Evolutionary conservation across 2,113 vertebrate genomes (phyloP).

Genomic region (Nothoprocta pentlandii): DNA sequence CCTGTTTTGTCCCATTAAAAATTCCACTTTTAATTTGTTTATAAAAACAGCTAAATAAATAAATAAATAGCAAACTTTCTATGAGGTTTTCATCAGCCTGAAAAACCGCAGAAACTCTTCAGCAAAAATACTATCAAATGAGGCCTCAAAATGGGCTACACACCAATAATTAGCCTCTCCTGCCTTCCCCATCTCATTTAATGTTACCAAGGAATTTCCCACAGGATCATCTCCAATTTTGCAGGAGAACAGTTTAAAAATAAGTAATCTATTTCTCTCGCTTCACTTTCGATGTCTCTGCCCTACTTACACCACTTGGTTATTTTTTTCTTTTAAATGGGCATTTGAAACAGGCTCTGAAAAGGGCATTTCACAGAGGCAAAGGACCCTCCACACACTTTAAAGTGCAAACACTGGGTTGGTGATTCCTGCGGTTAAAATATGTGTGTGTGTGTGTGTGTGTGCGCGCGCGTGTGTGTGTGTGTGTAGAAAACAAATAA

Average conservation of each 20-base stretch:
- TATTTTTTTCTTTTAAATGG: background rate
- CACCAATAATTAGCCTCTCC: background rate
- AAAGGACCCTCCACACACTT: background rate
- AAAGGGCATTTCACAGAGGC: background rate
- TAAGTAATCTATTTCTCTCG: conserved; percentile 28
- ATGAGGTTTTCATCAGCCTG: background rate
- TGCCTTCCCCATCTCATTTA: background rate
- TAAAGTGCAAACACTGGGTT: background rate
- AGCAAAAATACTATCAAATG: background rate
- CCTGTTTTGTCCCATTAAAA: background rate
- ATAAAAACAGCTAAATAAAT: background rate
- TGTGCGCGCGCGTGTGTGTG: too few species aligned
- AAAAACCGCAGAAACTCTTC: background rate
- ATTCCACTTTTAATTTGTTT: background rate
- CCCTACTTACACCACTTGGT: conserved; percentile 42
- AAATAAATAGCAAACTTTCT: background rate
- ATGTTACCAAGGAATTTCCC: conserved; percentile 35
- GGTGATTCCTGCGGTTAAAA: too few species aligned
- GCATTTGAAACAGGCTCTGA: background rate
- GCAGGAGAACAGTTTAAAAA: conserved; percentile 54
- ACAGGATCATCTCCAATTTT: conserved; percentile 48
- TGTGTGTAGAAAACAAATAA: background rate
- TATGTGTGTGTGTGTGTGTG: too few species aligned
- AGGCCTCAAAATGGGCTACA: background rate
- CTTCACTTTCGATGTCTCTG: conserved; percentile 4